A percentile compares a stretch with the other conserved stretches of the same genome.
Conservation (phyloP, 2,797 vertebrate species). For the Lemur catta region DNA sequence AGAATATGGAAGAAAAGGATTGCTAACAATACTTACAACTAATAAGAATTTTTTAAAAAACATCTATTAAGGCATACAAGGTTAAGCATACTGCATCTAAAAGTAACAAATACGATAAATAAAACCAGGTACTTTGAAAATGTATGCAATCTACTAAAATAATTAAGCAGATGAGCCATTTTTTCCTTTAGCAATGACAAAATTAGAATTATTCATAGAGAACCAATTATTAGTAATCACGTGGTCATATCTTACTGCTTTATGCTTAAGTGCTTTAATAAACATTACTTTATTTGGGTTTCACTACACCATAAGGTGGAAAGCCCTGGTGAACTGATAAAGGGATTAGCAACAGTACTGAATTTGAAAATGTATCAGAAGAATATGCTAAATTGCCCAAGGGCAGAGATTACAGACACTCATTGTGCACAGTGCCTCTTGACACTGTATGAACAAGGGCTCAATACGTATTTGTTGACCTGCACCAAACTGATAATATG, state of each 20-base stretch:
- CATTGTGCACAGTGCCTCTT: neutral
- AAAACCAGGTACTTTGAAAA: neutral
- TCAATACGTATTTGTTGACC: neutral
- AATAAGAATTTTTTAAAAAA: neutral
- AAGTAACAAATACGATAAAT: neutral
- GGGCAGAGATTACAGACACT: neutral
- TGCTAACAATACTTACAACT: neutral
- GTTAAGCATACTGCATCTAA: neutral
- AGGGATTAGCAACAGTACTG: neutral
- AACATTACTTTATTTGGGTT: neutral
- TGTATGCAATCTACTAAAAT: neutral
- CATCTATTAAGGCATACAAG: neutral
- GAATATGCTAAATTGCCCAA: neutral
- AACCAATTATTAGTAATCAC: neutral
- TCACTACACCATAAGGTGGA: neutral
- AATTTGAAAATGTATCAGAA: neutral
- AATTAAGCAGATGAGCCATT: neutral
- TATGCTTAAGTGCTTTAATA: neutral
- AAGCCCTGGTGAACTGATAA: neutral
- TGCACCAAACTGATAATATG: neutral
- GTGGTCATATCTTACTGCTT: neutral
- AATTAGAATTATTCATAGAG: neutral
- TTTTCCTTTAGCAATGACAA: neutral
- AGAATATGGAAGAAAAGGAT: neutral
- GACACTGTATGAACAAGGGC: neutral